Evolutionary conservation across 2,888 invertebrate species (phyloP), one percentile per base, ranked within the genome.

Genomic region (Spialia ferax): DNA sequence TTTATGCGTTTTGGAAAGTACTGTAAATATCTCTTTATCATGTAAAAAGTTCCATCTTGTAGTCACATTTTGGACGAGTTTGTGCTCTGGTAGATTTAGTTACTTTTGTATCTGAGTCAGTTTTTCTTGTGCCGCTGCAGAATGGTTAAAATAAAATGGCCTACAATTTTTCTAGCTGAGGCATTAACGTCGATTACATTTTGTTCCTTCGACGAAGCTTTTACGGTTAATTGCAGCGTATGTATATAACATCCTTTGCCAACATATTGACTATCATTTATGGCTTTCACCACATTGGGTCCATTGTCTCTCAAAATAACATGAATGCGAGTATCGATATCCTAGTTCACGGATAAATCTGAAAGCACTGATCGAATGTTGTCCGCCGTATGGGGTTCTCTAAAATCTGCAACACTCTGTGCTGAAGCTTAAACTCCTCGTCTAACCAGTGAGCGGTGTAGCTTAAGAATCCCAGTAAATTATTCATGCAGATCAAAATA

Each of bases 401-500:
- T n/a, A 35, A 56, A 56, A 56, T 56, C 32, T 32, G 32, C 18
- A 56, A 15, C 6, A 56, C 56, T 32, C 56, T 32, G 32, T 56
- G 56, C 18, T 56, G 32, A n/a, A 56, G 56, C n/a, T 15, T 18
- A 18, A 56, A 56, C 10, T 56, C 56, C 10, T 32, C 32, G 29
- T 42, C 13, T 11, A 52, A 8, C 52, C 52, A 52, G 52, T 52
- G 52, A 10, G 69, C 63, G 8, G 69, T 71, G 63, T 73, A 76
- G 45, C 74, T 76, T 57, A 75, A 35, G 68, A 75, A 74, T 23
- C 74, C 73, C 0, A 45, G 56, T 4, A 62, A 71, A 66, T 76
- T 75, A 52, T 75, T 70, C 10, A 59, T 8, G 22, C 72, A 74
- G 6, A 74, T 75, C 75, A 74, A 77, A 61, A 73, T 71, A 60